Base-by-base conservation (phyloP, 2,888 invertebrate species). In the Linhomoeus sp. region DNA sequence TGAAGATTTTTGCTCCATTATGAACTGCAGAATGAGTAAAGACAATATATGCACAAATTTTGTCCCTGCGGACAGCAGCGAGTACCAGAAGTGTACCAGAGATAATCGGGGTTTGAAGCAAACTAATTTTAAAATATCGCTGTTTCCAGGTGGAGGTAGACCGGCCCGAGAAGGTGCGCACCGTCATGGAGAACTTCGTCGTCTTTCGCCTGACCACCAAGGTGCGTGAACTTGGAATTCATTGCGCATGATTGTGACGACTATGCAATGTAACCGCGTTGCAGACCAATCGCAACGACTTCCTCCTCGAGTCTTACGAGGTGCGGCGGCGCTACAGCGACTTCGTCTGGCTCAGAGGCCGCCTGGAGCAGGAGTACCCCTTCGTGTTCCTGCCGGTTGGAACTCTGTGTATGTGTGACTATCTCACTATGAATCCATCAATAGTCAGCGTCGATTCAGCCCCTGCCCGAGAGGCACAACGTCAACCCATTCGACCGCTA, bases 301-400 rank as follows among this genome's bases (percentile, higher is more conserved):
- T 72, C 64, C 69, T 73, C 22, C 73, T 74, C 54, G 72, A 70
- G 49, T 77, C 78, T 56, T 77, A 76, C 56, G 62, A 75, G 45
- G 78, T 78, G 12, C 67, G 77, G 42, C 69, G 78, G 50, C 69
- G 79, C 46, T 79, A 79, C 63, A 79, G 77, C 67, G 79, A 79
- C 63, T 79, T 79, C 59, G 68, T 76, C 45, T 79, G 78, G 78
- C 62, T 79, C 36, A 65, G 77, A 50, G 75, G 76, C 53, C 75
- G 74, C 56, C 65, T 78, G 47, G 71, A 76, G 39, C 76, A 76
- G 54, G 68, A 67, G n/a, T 75, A 77, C 64, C 75, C 76, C 3
- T 75, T 76, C 48, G 76, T 76, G 57, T 72, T 79, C 50, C 72
- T 78, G 51, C 78, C 79, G 42, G 78, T 78, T 68, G 71, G 72